phyloP scores from a whole-genome alignment of 2,888 invertebrate species.

The Drosophila cracens region DNA sequence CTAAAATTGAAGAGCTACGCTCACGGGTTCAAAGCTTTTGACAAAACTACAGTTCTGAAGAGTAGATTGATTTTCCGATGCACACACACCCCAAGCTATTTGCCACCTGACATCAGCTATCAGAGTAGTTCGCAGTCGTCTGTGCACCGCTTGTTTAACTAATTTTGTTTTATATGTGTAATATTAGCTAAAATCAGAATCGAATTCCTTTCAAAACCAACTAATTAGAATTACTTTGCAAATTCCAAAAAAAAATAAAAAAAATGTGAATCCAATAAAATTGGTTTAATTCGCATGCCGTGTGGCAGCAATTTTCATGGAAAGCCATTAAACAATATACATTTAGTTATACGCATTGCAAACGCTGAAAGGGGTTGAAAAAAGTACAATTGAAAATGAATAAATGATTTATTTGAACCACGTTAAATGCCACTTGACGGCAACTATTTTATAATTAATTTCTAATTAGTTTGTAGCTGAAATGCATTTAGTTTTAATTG shows the following conservation, averaged over 20 bases:
- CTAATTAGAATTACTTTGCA: not conserved
- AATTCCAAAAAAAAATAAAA: not conserved
- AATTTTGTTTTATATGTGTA: not conserved
- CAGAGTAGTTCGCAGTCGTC: not conserved
- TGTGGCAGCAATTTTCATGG: constrained; percentile 15
- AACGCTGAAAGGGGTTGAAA: not conserved
- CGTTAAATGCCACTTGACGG: constrained; percentile 17
- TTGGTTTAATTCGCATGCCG: constrained; percentile 1
- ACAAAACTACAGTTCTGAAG: not conserved
- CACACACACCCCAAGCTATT: not conserved
- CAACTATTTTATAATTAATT: constrained; percentile 39
- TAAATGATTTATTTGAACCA: constrained; percentile 30
- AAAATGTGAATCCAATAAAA: not conserved
- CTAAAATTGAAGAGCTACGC: not conserved
- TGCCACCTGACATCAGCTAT: not conserved
- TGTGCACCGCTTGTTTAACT: not conserved
- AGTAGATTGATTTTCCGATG: no score
- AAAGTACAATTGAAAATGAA: constrained; percentile 28
- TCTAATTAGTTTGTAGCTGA: constrained; percentile 38
- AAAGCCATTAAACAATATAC: constrained; percentile 17
- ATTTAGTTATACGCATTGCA: not conserved
- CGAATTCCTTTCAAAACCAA: not conserved
- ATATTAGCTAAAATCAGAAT: not conserved
- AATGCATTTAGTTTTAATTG: constrained; percentile 38
- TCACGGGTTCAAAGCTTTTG: not conserved